These are phyloP conservation scores for Aphidius gifuensis DNA, from an alignment of 1,140 invertebrate genomes.

Conservation along the genomic window DNA sequence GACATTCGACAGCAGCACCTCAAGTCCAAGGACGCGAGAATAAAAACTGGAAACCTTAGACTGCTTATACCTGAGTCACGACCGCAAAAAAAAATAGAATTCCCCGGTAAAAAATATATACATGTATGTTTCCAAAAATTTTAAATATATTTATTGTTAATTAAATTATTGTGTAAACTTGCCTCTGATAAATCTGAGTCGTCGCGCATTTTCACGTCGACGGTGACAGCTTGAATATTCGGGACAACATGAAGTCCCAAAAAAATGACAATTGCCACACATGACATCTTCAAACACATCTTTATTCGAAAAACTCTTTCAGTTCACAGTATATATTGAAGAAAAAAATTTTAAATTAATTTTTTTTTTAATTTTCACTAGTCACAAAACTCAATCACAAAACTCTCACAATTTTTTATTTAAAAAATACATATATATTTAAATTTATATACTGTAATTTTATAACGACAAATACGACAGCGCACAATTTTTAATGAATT, in stretches of 20 bases:
- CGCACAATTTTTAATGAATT: too few species aligned
- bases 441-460: too few species aligned
- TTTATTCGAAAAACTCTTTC: neutral
- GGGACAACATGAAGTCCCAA: constrained; percentile 21
- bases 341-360: too few species aligned
- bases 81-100: neutral
- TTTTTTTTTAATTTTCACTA: too few species aligned
- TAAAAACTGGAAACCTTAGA: constrained; percentile 1
- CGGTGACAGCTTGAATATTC: constrained; percentile 33
- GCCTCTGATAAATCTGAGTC: constrained; percentile 52
- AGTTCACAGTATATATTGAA: too few species aligned
- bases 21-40: constrained; percentile 11
- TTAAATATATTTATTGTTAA: too few species aligned
- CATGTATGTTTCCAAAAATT: too few species aligned
- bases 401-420: too few species aligned
- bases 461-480: too few species aligned
- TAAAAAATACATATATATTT: too few species aligned
- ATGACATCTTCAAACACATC: constrained; percentile 16
- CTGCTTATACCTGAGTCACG: too few species aligned
- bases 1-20: neutral
- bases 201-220: constrained; percentile 48
- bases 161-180: neutral
- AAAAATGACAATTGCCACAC: constrained; percentile 25
- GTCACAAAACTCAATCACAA: too few species aligned
- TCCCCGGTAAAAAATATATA: neutral